These are phyloP conservation scores for Pseudomugil gertrudae DNA, from an alignment of 2,797 vertebrate species.

Conservation along the genomic window DNA sequence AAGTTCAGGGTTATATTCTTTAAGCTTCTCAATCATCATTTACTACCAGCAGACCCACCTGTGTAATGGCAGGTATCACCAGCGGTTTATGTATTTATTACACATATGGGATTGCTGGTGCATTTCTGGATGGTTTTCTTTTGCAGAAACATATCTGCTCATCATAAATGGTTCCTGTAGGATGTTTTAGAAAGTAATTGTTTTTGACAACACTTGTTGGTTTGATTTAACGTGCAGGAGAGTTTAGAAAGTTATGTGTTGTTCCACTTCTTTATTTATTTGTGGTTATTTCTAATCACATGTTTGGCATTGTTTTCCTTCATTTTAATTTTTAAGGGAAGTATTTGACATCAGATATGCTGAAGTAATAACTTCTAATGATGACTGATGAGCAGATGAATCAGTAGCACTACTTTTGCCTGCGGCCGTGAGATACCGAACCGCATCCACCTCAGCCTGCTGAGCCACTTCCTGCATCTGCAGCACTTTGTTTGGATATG, in stretches of 20 bases:
- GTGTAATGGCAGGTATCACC: neutral
- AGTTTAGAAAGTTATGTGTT: neutral
- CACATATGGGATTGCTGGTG: neutral
- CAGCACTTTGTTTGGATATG: slow-evolving; percentile 40
- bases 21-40: neutral
- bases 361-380: neutral
- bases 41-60: neutral
- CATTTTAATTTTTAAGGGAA: neutral
- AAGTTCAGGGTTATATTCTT: neutral
- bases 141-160: no score
- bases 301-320: neutral
- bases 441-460: slow-evolving; percentile 22
- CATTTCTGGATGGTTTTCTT: neutral
- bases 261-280: neutral
- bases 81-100: neutral
- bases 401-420: neutral
- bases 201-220: no score
- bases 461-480: slow-evolving; percentile 54
- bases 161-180: no score
- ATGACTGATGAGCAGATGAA: slow-evolving; percentile 3
- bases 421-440: neutral
- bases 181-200: no score
- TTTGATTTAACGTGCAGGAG: no score
- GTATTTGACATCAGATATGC: neutral
- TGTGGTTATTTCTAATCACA: neutral